Conservation (phyloP, 2,888 invertebrate genomes). For the Gerosis bhagava region DNA sequence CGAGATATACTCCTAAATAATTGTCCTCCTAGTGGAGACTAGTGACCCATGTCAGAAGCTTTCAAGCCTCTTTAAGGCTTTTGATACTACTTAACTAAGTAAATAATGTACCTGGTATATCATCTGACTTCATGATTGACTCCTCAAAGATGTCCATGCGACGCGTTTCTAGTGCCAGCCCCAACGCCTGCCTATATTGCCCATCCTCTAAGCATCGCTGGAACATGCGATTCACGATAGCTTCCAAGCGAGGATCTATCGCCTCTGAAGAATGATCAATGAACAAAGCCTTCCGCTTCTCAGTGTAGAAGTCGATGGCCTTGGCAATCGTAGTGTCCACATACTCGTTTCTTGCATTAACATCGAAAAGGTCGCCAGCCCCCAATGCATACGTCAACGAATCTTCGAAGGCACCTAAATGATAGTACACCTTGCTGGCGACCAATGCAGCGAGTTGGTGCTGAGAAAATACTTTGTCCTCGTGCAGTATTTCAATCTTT, state of each 20-base stretch:
- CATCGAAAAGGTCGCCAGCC: slow-evolving; percentile 97
- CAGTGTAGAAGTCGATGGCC: slow-evolving; percentile 98
- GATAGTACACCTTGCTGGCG: slow-evolving; percentile 99
- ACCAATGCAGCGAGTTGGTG: slow-evolving; percentile 97
- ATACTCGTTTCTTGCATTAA: slow-evolving; percentile 96
- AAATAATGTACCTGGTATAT: slow-evolving; percentile 89
- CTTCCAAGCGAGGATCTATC: slow-evolving; percentile 93
- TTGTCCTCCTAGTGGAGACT: too few relatives aligned
- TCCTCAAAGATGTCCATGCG: slow-evolving; percentile 98
- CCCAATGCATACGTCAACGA: slow-evolving; percentile 98
- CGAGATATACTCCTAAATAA: too few relatives aligned
- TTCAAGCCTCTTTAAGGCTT: too few relatives aligned
- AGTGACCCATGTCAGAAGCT: too few relatives aligned
- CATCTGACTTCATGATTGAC: slow-evolving; percentile 96
- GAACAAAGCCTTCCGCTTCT: slow-evolving; percentile 89
- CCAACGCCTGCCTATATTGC: slow-evolving; percentile 97
- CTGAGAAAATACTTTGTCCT: slow-evolving; percentile 94
- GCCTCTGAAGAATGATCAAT: slow-evolving; percentile 86
- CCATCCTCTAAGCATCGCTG: slow-evolving; percentile 96
- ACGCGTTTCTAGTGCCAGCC: slow-evolving; percentile 97
- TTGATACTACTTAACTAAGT: too few relatives aligned
- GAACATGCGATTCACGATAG: slow-evolving; percentile 98
- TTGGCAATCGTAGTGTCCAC: slow-evolving; percentile 98
- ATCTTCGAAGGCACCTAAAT: slow-evolving; percentile 98
- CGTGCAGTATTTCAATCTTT: slow-evolving; percentile 98